A percentile compares a stretch with the other conserved stretches of the same genome.
Conservation (phyloP, 2,888 invertebrate species). For the Lydus trimaculatus region DNA sequence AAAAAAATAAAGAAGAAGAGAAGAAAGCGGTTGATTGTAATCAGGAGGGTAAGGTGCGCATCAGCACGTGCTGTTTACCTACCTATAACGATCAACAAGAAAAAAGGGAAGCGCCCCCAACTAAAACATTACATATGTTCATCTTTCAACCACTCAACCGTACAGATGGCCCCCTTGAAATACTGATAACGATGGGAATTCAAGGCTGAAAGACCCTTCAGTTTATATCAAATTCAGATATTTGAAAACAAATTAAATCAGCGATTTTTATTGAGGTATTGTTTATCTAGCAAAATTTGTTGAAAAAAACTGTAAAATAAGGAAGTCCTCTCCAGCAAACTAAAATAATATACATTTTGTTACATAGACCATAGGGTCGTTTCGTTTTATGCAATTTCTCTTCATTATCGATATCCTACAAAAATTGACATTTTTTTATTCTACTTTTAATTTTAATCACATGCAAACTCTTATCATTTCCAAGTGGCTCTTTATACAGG, state of each 20-base stretch:
- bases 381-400: conserved; percentile 69
- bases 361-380: conserved; percentile 52
- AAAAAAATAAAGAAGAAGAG: neutral
- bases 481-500: conserved; percentile 76
- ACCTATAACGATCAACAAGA: neutral
- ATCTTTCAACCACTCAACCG: conserved; percentile 1
- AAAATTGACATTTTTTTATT: conserved; percentile 51
- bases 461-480: conserved; percentile 75
- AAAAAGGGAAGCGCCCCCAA: neutral
- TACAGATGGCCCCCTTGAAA: conserved; percentile 6
- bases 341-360: too few species aligned
- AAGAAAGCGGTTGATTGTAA: neutral
- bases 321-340: too few species aligned
- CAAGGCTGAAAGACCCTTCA: neutral
- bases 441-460: conserved; percentile 71
- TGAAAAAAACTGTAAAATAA: too few species aligned
- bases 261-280: too few species aligned
- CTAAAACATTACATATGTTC: conserved; percentile 3
- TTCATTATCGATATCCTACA: conserved; percentile 64
- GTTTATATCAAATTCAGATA: neutral
- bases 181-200: neutral
- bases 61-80: neutral
- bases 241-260: too few species aligned
- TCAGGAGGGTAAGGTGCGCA: neutral
- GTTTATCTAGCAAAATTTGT: too few species aligned